Percentiles rank a stretch among this genome's conserved stretches.
Conservation (phyloP, 2,113 vertebrate species). For the Xenopus laevis region DNA sequence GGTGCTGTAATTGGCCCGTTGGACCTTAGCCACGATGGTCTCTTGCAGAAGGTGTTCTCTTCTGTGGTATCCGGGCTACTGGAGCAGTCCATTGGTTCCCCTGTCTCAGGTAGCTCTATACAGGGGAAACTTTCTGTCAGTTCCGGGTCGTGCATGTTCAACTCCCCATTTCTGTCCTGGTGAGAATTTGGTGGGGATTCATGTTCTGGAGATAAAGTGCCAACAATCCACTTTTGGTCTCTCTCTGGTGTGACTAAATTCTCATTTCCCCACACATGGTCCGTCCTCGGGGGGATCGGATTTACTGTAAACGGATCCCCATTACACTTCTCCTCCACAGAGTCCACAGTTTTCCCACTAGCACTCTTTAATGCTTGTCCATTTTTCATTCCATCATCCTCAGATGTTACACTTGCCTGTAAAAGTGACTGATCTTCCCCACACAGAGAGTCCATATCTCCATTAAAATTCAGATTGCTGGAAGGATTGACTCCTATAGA, state of each 20-base stretch:
- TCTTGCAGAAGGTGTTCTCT: constrained; percentile 23
- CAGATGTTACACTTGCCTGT: not conserved
- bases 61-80: constrained; percentile 65
- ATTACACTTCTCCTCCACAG: constrained; percentile 5
- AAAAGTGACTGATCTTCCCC: not conserved
- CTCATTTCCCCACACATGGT: not conserved
- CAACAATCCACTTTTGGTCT: not conserved
- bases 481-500: not conserved
- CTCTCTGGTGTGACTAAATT: not conserved
- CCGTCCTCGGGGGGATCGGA: not conserved
- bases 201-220: not conserved
- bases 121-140: not conserved
- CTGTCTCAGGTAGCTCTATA: constrained; percentile 36
- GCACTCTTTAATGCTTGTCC: not conserved
- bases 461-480: not conserved
- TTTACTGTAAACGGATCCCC: not conserved
- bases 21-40: constrained; percentile 20
- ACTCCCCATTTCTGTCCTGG: not conserved
- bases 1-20: constrained; percentile 61
- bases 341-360: not conserved
- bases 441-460: not conserved
- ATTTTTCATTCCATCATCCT: not conserved
- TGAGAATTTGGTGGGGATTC: too few species aligned
- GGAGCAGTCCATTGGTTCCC: constrained; percentile 73
- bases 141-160: not conserved